These are phyloP conservation scores for Acanthornis magna DNA, from an alignment of 2,797 vertebrate genomes.

Conservation along the genomic window DNA sequence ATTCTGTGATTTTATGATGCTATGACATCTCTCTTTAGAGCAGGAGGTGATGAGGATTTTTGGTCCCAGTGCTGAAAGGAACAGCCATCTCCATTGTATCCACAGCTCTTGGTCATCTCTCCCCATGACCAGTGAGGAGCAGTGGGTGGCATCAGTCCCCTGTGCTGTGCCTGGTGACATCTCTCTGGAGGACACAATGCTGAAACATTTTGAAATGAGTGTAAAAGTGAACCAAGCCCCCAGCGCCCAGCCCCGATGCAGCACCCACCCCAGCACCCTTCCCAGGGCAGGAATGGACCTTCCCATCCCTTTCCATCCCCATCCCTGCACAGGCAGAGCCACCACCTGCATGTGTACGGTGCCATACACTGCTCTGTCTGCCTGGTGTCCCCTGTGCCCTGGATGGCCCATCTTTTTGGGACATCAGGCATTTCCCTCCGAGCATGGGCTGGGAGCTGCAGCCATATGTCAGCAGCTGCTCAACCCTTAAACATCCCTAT, in stretches of 20 bases:
- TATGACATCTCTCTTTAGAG: not conserved
- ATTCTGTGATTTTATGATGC: fast-evolving
- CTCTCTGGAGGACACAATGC: not conserved
- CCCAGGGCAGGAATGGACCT: not conserved
- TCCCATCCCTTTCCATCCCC: not conserved
- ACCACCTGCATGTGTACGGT: fast-evolving
- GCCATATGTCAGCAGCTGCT: constrained; percentile 9
- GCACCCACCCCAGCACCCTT: not conserved
- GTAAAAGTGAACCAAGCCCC: not conserved
- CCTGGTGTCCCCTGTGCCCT: not conserved
- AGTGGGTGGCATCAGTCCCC: not conserved
- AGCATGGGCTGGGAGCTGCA: not conserved
- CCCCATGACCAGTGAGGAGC: not conserved
- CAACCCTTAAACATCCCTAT: not conserved
- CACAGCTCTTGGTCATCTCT: not conserved
- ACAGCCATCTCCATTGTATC: fast-evolving
- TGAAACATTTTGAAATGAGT: not conserved
- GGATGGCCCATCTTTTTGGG: not conserved
- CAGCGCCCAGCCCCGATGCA: fast-evolving
- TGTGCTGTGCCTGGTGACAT: not conserved
- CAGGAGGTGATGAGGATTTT: not conserved
- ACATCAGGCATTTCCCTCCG: not conserved
- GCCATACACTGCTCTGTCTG: not conserved
- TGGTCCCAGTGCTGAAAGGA: not conserved
- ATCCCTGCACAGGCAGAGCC: not conserved